These are phyloP conservation scores for Musca vetustissima DNA, from an alignment of 1,140 invertebrate species.

Conservation along the genomic window DNA sequence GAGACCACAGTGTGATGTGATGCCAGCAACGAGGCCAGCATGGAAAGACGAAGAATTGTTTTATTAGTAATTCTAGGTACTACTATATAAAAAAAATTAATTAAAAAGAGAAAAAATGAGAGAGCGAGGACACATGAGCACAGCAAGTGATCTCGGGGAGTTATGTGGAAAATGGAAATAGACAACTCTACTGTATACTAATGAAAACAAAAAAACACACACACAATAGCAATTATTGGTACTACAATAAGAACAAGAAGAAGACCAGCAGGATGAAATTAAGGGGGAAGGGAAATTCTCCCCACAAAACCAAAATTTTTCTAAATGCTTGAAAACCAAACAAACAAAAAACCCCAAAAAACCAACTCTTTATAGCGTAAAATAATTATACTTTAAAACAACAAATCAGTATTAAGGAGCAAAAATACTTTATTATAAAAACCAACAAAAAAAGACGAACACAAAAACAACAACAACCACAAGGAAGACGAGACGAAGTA, in stretches of 20 bases:
- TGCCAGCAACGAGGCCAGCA: conserved; percentile 12
- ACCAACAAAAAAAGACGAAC: too few species aligned
- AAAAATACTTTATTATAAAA: too few species aligned
- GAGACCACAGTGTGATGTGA: conserved; percentile 79
- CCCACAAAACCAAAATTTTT: neutral
- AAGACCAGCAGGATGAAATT: neutral
- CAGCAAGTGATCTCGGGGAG: neutral
- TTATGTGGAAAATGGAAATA: neutral
- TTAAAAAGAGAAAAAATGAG: neutral
- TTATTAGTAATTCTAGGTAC: conserved; percentile 20
- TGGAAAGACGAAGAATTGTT: conserved; percentile 15
- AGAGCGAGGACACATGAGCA: neutral
- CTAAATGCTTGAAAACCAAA: conserved; percentile 21
- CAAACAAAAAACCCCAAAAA: too few species aligned
- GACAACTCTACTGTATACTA: neutral
- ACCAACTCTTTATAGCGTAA: conserved; percentile 7
- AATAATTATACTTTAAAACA: neutral
- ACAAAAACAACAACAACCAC: too few species aligned
- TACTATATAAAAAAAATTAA: conserved; percentile 8
- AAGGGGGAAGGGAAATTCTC: neutral
- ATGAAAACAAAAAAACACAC: neutral
- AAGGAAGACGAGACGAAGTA: too few species aligned
- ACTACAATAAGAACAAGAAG: neutral
- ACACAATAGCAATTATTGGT: neutral
- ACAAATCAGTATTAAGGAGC: neutral